Conservation (phyloP, 2,797 vertebrate genomes). For the Pogoniulus pusillus region DNA sequence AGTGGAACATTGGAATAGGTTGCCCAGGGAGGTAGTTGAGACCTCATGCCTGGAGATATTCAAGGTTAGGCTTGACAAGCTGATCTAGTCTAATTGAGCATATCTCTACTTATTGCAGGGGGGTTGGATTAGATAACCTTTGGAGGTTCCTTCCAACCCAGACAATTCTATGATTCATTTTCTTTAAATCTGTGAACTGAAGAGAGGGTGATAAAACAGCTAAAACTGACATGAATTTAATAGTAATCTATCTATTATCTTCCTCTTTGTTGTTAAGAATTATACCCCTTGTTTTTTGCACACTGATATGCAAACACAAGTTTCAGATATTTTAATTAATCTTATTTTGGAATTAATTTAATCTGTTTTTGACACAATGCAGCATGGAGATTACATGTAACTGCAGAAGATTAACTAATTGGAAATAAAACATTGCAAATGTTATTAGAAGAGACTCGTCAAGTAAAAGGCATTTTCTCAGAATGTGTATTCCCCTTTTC, state of each 20-base stretch:
- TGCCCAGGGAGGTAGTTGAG: too few species aligned
- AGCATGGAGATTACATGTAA: conserved; percentile 1
- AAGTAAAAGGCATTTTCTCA: conserved; percentile 1
- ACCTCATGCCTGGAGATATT: too few species aligned
- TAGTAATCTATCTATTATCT: not conserved
- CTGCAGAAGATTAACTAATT: conserved; percentile 30
- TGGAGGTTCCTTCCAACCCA: too few species aligned
- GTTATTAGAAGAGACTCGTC: not conserved
- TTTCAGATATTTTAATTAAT: conserved; percentile 47
- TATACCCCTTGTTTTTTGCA: not conserved
- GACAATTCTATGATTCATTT: too few species aligned
- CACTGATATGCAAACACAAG: not conserved
- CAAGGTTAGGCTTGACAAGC: too few species aligned
- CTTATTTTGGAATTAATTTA: conserved; percentile 7
- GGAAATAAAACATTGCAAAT: conserved; percentile 28
- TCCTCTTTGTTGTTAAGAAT: conserved; percentile 3
- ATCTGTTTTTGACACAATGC: conserved; percentile 25
- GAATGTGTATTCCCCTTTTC: not conserved
- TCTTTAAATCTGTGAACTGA: not conserved
- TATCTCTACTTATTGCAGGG: too few species aligned
- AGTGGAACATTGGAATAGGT: too few species aligned
- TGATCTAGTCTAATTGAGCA: too few species aligned
- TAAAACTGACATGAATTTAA: not conserved
- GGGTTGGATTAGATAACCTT: too few species aligned
- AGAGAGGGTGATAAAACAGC: not conserved